Evolutionary conservation across 92 coral and sea anemone species (phyloP), one percentile per base, ranked within the genome.

Genomic region (Epizoanthus stellaris): DNA sequence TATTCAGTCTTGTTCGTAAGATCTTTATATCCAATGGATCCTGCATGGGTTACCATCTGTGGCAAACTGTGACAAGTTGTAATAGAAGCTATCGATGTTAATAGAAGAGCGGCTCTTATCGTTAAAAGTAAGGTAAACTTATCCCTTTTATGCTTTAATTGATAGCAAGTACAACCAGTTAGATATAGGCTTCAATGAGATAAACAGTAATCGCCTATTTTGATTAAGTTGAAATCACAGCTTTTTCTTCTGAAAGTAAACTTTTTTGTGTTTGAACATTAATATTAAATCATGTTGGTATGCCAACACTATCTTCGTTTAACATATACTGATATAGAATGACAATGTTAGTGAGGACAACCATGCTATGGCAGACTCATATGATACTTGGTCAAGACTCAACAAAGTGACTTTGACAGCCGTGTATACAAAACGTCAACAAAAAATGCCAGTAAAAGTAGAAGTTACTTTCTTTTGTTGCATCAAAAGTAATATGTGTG

Each of bases 31-130:
- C 61, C 80, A 34, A 53, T 64, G 6, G 30, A 52, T n/a, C 23
- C 61, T n/a, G n/a, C n/a, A n/a, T 30, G 59, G 80, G 70, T 59
- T 36, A 54, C 82, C 68, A 76, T 54, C 82, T 38, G 80, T 57
- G 36, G 59, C 23, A 9, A 42, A 30, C 67, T 34, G 36, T 34
- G 12, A 20, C 17, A 15, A 17, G 5, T 59, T 7, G n/a, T n/a
- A 76, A 60, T 30, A 76, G 70, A 39, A 3, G 12, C 1, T n/a
- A 63, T n/a, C 56, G 6, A 30, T 76, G 54, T 4, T 10, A 8
- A n/a, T 6, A 36, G 19, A 58, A 36, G 47, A 60, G 43, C 36
- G 69, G 45, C 61, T 60, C 14, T 38, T 59, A 25, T 34, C 53
- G 49, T 57, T 20, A 54, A 34, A 76, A 54, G 43, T n/a, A 76